Evolutionary conservation across 2,888 invertebrate species (phyloP), one percentile per base, ranked within the genome.

Genomic region (Chaetogeoica ovagalla): DNA sequence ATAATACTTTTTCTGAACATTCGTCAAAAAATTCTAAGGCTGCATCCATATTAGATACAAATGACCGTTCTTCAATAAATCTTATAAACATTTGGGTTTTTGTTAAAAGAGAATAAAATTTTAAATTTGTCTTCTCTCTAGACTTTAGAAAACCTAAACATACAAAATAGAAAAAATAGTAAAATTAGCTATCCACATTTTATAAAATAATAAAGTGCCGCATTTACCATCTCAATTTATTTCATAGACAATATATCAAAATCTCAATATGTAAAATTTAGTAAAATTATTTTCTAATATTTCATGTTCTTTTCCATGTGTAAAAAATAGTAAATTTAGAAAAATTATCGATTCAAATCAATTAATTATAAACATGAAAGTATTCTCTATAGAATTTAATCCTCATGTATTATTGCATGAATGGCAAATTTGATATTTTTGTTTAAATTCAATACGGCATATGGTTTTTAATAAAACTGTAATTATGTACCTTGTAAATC

Each of bases 61-160:
- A 98, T 84, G 97, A 97, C 30, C 98, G 90, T 87, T 99, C 99
- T 87, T 99, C 98, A 83, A 99, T 98, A 87, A 99, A 99, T 74
- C 97, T 91, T 83, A 95, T 96, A 88, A 98, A 98, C 94, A 96
- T 96, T 88, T 98, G 98, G 1, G 98, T 98, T 84, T 92, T 92
- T 90, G 96, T 93, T 86, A 97, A 88, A 83, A 94, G 89, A 55
- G 91, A 91, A 88, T 94, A 98, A 89, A 98, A 98, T 86, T 95
- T 93, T 79, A 93, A 92, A 85, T 94, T 91, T 30, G 92, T 91
- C 88, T 95, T 95, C 86, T 97, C 97, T 73, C 96, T 89, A 21
- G 95, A 95, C 83, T 93, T 90, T 65, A 96, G 86, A 86, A 98
- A 98, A 52, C 93, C 87, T 87, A 83, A 59, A 82, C 15, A 15